These are phyloP conservation scores for Sebastes paucispinis DNA, from an alignment of 2,797 vertebrate species.

Conservation along the genomic window DNA sequence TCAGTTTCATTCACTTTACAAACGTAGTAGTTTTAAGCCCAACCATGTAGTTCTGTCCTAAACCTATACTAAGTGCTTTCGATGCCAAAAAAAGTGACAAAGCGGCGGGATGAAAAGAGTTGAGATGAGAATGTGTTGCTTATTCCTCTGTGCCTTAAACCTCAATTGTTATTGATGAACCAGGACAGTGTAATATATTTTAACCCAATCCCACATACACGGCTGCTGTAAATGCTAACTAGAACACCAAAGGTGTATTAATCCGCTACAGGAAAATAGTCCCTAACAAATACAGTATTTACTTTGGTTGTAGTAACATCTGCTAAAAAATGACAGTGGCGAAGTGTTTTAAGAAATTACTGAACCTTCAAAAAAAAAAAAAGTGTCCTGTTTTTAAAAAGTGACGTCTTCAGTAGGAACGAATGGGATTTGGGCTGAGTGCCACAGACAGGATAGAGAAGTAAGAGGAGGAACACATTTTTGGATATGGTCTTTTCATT, in stretches of 20 bases:
- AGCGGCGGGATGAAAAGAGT: no score
- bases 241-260: neutral
- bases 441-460: neutral
- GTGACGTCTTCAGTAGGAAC: fast-evolving
- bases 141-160: neutral
- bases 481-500: neutral
- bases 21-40: neutral
- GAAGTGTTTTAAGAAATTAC: neutral
- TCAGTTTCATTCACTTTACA: neutral
- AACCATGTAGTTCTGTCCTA: neutral
- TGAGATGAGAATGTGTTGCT: neutral
- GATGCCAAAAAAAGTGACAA: neutral
- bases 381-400: neutral
- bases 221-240: neutral
- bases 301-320: neutral
- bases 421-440: neutral
- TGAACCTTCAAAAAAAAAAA: neutral
- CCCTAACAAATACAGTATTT: neutral
- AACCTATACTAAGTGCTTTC: neutral
- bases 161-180: neutral
- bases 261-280: neutral
- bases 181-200: neutral
- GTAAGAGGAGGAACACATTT: neutral
- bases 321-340: neutral
- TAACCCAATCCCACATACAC: neutral